Evolutionary conservation across 2,888 invertebrate species (phyloP).

Genomic region (Hirtodrosophila trivittata): DNA sequence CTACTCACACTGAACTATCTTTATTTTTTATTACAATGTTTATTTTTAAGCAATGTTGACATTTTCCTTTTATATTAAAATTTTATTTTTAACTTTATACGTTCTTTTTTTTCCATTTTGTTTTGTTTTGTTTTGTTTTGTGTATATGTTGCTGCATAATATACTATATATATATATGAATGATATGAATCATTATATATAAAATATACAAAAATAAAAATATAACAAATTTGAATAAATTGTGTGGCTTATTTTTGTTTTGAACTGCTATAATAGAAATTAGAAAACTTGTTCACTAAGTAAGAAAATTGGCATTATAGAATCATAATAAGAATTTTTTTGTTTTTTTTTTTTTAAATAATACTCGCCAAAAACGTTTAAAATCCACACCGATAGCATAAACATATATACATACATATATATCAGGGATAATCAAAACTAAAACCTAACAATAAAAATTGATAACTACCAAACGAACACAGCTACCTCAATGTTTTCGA

Average conservation of each 20-base stretch:
- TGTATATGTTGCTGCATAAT: no score
- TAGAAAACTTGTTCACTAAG: slow-evolving; percentile 20
- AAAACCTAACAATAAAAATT: slow-evolving; percentile 36
- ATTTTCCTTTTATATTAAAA: slow-evolving; percentile 36
- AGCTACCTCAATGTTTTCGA: slow-evolving; percentile 68
- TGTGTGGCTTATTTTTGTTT: slow-evolving; percentile 43
- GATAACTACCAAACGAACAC: slow-evolving; percentile 44
- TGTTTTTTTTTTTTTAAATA: background rate
- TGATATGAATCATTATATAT: slow-evolving; percentile 55
- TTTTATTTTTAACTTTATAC: slow-evolving; percentile 42
- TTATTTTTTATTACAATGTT: no score
- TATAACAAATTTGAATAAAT: slow-evolving; percentile 53
- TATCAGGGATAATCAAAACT: slow-evolving; percentile 58
- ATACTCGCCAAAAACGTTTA: slow-evolving; percentile 33
- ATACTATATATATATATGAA: slow-evolving; percentile 47
- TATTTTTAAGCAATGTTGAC: no score
- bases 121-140: slow-evolving; percentile 50
- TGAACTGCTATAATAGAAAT: slow-evolving; percentile 2
- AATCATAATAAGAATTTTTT: slow-evolving; percentile 10
- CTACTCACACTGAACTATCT: no score
- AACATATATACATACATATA: slow-evolving; percentile 11
- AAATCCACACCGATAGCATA: slow-evolving; percentile 28
- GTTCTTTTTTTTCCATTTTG: slow-evolving; percentile 52
- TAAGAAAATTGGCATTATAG: slow-evolving; percentile 24
- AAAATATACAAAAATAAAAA: slow-evolving; percentile 58